Conservation (phyloP, 2,113 vertebrate species). For the Aythya baeri region DNA sequence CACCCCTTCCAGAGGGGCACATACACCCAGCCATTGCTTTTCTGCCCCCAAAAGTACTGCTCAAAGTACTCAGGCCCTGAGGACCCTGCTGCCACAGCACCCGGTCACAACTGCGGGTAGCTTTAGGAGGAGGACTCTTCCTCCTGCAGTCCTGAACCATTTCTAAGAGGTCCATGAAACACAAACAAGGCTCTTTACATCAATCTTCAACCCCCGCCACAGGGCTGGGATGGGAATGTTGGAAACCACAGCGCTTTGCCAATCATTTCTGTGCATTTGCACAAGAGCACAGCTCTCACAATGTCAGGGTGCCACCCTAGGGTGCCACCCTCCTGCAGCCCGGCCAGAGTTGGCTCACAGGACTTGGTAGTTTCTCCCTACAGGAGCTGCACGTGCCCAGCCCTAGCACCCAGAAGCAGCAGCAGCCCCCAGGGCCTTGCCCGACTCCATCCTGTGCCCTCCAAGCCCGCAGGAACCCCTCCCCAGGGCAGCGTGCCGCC, state of each 20-base stretch:
- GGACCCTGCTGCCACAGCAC: background rate
- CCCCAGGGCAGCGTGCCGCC: rapidly evolving
- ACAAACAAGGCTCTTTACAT: background rate
- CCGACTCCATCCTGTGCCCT: background rate
- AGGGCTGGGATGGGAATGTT: background rate
- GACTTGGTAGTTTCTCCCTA: background rate
- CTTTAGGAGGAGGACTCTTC: background rate
- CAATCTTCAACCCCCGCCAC: rapidly evolving
- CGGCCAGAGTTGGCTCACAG: rapidly evolving
- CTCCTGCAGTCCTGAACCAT: background rate
- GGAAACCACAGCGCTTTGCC: background rate
- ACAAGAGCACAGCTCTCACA: background rate
- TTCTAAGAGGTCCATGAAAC: background rate
- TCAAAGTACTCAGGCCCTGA: rapidly evolving
- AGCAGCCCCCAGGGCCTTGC: background rate
- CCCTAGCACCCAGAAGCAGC: background rate
- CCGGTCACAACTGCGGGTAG: background rate
- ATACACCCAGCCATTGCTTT: rapidly evolving
- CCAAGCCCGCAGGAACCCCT: background rate
- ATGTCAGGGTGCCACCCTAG: rapidly evolving
- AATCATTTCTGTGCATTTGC: background rate
- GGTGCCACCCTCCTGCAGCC: background rate
- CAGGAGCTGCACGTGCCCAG: background rate
- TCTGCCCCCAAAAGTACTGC: background rate
- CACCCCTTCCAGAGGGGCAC: background rate